Evolutionary conservation across 2,113 vertebrate species (phyloP), one percentile per base, ranked within the genome.

Genomic region (Copsychus sechellarum): DNA sequence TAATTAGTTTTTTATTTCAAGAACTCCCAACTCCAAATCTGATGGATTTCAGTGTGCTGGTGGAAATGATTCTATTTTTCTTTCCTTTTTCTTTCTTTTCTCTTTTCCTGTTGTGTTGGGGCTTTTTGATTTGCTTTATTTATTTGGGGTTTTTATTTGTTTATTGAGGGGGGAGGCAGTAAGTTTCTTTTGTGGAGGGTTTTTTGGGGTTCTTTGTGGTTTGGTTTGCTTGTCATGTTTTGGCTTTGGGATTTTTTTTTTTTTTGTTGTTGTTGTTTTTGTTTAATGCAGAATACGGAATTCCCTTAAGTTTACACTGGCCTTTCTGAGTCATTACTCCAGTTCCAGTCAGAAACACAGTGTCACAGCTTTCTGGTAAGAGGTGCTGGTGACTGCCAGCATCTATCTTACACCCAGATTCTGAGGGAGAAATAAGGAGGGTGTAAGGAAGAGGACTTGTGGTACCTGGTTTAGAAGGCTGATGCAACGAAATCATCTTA

Each of bases 391-490:
- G 45, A 65, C 18, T 81, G 40, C 24, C 56, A 81, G 26, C 12
- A 58, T 38, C 19, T 77, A 21, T 45, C 31, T 40, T 34, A 43
- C 8, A 57, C 11, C 6, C 36, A 24, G 9, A 65, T 74, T 86
- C 53, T 77, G 50, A 81, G 50, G 33, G 3, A 69, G 38, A 85
- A 84, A 72, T 21, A 60, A 70, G 22, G 24, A 54, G 8, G 26
- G n/a, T 50, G 12, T 48, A 67, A 77, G 60, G 64, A 94, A 84
- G 8, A 81, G 24, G 33, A 79, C 13, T 54, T 73, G 15, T 36
- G 23, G 29, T 96, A 97, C 97, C 96, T 97, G 89, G 5, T 87
- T 86, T 65, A 54, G 91, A 85, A 89, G 92, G 78, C 20, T 88
- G 89, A 86, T 86, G 82, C 45, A 83, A 69, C 38, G 93, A 95